phyloP scores from a whole-genome alignment of 2,113 vertebrate species.

The Bambusicola thoracicus region DNA sequence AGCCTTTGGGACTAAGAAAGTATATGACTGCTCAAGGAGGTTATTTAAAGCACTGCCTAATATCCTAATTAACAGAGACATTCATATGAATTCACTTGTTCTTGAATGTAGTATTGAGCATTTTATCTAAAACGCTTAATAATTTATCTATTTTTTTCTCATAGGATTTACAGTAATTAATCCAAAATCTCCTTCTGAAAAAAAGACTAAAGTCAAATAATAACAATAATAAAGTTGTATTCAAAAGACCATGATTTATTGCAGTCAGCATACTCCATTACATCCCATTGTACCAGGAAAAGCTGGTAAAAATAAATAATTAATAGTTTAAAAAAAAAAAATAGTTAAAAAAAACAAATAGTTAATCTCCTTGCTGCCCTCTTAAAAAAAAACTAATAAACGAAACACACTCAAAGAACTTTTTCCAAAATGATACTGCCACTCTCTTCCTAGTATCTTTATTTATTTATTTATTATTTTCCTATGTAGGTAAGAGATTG shows the following conservation, averaged over 20 bases:
- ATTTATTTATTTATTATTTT: background rate
- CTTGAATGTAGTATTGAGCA: conserved; percentile 40
- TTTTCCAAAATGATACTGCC: background rate
- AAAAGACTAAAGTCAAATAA: background rate
- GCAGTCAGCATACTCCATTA: background rate
- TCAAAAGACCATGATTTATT: background rate
- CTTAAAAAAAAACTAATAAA: background rate
- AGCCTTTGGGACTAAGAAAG: conserved; percentile 67
- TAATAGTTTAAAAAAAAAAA: too few relatives aligned
- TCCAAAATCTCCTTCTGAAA: background rate
- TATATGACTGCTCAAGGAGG: conserved; percentile 44
- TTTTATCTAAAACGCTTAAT: conserved; percentile 20
- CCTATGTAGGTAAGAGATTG: background rate
- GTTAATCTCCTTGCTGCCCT: background rate
- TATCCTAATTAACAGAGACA: conserved; percentile 70
- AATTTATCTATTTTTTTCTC: background rate
- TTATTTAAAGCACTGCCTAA: conserved; percentile 69
- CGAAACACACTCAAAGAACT: background rate
- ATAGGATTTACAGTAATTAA: conserved; percentile 6
- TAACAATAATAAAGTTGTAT: background rate
- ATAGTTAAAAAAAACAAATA: too few relatives aligned
- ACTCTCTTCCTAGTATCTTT: background rate
- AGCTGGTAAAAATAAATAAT: too few relatives aligned
- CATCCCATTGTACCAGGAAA: background rate
- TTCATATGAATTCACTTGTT: conserved; percentile 70